phyloP scores from a whole-genome alignment of 2,888 invertebrate genomes.

The Dryobota labecula region DNA sequence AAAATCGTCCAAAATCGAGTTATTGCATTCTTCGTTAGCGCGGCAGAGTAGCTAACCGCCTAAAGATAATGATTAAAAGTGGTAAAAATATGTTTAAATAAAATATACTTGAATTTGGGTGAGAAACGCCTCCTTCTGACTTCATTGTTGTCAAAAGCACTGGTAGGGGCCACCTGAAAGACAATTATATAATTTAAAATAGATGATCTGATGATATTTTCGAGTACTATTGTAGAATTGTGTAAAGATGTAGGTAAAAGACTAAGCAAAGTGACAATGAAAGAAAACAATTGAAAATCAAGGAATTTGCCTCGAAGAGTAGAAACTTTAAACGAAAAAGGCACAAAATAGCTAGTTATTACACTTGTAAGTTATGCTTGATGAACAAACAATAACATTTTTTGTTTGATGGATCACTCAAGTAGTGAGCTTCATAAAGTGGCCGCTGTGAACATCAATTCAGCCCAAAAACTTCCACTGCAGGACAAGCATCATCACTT shows the following conservation, averaged over 20 bases:
- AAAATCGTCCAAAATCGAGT: no score
- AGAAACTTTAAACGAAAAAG: background rate
- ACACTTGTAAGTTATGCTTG: background rate
- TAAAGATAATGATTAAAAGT: background rate
- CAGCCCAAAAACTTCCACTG: no score
- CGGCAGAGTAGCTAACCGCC: background rate
- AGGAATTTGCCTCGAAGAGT: background rate
- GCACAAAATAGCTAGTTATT: background rate
- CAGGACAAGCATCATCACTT: no score
- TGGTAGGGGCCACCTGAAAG: conserved; percentile 56
- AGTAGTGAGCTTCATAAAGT: no score
- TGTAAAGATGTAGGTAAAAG: background rate
- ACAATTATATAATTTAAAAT: no score
- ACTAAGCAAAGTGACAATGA: background rate
- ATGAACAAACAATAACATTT: no score
- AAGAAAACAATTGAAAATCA: background rate
- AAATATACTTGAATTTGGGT: conserved; percentile 82
- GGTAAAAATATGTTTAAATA: background rate
- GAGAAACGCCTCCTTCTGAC: conserved; percentile 83
- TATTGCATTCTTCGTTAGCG: no score
- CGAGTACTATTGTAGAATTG: background rate
- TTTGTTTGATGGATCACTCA: no score
- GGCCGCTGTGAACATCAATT: no score
- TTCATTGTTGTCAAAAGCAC: conserved; percentile 75
- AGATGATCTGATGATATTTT: background rate